Conservation (phyloP, 2,888 invertebrate species). For the Periphyllus acericola region DNA sequence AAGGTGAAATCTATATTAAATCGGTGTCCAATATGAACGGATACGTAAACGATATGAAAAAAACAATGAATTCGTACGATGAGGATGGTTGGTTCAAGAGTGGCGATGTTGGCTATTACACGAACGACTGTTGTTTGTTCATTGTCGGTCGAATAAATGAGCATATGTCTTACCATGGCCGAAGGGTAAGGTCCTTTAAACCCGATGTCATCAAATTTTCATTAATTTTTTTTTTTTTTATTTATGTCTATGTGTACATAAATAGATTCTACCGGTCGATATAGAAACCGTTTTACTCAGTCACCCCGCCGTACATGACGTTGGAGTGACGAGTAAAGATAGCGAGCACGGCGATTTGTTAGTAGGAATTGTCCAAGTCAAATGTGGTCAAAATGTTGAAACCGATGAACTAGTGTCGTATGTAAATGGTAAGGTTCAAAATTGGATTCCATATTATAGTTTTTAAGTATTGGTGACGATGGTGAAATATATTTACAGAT, state of each 20-base stretch:
- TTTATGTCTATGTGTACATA: too few species aligned
- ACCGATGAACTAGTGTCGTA: background rate
- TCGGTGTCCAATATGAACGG: slow-evolving; percentile 6
- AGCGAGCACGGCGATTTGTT: slow-evolving; percentile 1
- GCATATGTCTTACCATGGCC: background rate
- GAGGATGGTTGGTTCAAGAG: slow-evolving; percentile 34
- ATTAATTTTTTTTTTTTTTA: too few species aligned
- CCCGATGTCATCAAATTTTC: too few species aligned
- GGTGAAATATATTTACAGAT: background rate
- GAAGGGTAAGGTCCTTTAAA: background rate
- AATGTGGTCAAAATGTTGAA: background rate
- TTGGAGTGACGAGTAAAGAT: background rate
- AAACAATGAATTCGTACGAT: slow-evolving; percentile 29
- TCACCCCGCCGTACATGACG: slow-evolving; percentile 22
- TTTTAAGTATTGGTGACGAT: too few species aligned
- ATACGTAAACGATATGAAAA: background rate
- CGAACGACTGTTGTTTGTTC: slow-evolving; percentile 1
- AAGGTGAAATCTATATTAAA: slow-evolving; percentile 18
- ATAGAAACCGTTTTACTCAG: slow-evolving; percentile 37
- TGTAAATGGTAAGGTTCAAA: background rate
- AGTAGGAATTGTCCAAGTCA: slow-evolving; percentile 14
- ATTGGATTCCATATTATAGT: too few species aligned
- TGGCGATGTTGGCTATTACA: slow-evolving; percentile 27
- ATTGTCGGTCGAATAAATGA: slow-evolving; percentile 35
- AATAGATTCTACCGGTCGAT: background rate